These are phyloP conservation scores for Neocrepidodera transversa DNA, from an alignment of 2,888 invertebrate genomes.

Conservation along the genomic window DNA sequence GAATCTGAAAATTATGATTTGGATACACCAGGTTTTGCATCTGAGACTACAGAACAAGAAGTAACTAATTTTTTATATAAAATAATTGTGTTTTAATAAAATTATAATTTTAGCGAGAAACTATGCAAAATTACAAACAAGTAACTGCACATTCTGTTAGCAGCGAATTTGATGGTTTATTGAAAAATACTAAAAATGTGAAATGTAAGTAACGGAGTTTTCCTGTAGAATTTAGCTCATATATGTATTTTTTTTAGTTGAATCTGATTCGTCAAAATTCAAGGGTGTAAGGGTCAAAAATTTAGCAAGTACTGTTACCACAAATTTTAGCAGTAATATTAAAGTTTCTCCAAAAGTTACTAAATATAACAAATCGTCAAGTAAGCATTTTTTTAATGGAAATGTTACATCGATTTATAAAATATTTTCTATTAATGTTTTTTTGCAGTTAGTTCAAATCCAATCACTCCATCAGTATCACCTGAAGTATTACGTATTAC, in stretches of 20 bases:
- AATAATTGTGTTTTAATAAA: constrained; percentile 30
- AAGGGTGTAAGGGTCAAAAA: constrained; percentile 51
- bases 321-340: constrained; percentile 22
- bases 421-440: constrained; percentile 1
- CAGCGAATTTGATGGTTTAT: constrained; percentile 67
- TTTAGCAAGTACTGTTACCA: constrained; percentile 20
- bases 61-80: constrained; percentile 53
- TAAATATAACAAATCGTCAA: constrained; percentile 22
- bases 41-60: constrained; percentile 77
- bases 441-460: constrained; percentile 40
- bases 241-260: constrained; percentile 41
- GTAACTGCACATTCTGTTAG: constrained; percentile 72
- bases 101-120: constrained; percentile 69
- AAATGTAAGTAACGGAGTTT: constrained; percentile 23
- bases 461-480: constrained; percentile 67
- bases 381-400: constrained; percentile 23
- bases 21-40: constrained; percentile 73
- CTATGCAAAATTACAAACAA: constrained; percentile 75
- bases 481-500: constrained; percentile 83
- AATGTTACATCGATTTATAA: not conserved
- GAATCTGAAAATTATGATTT: constrained; percentile 62
- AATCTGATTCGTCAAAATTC: constrained; percentile 51
- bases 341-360: constrained; percentile 20
- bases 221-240: not conserved
- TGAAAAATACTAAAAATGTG: constrained; percentile 43